Evolutionary conservation across 2,797 vertebrate species (phyloP).

Genomic region (Sebastes matsubarae): DNA sequence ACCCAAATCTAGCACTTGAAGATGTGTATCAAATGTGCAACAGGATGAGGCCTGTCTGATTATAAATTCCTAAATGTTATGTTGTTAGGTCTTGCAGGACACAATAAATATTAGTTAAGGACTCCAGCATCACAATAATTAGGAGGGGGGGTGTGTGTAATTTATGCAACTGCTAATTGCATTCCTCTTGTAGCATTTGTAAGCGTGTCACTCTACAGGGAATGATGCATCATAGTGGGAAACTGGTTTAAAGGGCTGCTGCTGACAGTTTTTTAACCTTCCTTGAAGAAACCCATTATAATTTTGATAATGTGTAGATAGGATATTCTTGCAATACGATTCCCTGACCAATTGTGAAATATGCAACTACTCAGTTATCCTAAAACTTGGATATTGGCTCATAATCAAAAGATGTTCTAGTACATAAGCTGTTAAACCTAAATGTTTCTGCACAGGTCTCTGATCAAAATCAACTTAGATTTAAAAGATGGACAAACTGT

Average conservation of each 20-base stretch:
- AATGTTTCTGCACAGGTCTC: conserved; percentile 65
- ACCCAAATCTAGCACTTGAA: conserved; percentile 24
- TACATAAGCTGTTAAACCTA: conserved; percentile 26
- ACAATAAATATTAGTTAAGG: neutral
- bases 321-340: neutral
- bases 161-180: neutral
- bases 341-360: conserved; percentile 19
- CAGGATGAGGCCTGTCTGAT: neutral
- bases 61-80: neutral
- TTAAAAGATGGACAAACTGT: neutral
- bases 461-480: conserved; percentile 1
- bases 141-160: neutral
- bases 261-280: conserved; percentile 1
- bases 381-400: neutral
- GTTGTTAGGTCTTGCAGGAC: neutral
- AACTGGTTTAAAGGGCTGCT: neutral
- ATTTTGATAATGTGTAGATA: neutral
- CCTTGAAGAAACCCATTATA: neutral
- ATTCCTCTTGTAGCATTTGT: neutral
- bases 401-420: neutral
- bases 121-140: neutral
- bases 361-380: neutral
- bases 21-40: conserved; percentile 7
- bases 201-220: neutral
- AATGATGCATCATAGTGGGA: conserved; percentile 8